Percentiles rank a stretch among this genome's conserved stretches.
Conservation (phyloP, 2,797 vertebrate genomes). For the Danio choprae region DNA sequence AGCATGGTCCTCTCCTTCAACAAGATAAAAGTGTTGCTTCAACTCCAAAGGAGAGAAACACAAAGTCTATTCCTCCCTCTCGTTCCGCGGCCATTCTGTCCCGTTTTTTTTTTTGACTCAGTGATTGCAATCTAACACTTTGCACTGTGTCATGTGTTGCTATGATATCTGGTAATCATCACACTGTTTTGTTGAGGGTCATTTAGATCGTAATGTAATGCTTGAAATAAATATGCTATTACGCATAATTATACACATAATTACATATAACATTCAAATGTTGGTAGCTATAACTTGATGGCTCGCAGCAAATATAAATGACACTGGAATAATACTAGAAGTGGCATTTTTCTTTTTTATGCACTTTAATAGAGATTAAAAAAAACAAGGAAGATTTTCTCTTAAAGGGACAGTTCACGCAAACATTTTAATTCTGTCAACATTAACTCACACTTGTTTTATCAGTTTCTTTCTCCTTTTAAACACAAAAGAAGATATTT, state of each 20-base stretch:
- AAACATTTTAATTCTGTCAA: too few relatives aligned
- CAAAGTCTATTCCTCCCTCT: slow-evolving; percentile 20
- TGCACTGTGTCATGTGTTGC: background rate
- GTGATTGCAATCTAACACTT: slow-evolving; percentile 13
- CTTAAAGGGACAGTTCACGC: background rate
- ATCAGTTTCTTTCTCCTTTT: too few relatives aligned
- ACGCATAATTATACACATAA: slow-evolving; percentile 7
- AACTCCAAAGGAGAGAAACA: slow-evolving; percentile 25
- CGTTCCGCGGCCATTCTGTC: background rate
- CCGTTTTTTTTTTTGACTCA: background rate
- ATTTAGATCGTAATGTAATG: background rate
- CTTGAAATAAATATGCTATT: slow-evolving; percentile 26
- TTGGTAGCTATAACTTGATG: slow-evolving; percentile 3
- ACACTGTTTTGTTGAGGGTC: background rate
- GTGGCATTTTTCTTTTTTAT: too few relatives aligned
- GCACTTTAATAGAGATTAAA: background rate
- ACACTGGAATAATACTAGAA: background rate
- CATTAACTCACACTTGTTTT: too few relatives aligned
- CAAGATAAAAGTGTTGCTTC: slow-evolving; percentile 29
- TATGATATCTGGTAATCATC: slow-evolving; percentile 24
- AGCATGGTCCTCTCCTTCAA: slow-evolving; percentile 42
- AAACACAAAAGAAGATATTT: too few relatives aligned
- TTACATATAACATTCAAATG: slow-evolving; percentile 16
- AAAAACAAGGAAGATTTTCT: background rate
- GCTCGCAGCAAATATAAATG: slow-evolving; percentile 10